phyloP scores from a whole-genome alignment of 2,797 vertebrate genomes.

The Pachyuromys duprasi region DNA sequence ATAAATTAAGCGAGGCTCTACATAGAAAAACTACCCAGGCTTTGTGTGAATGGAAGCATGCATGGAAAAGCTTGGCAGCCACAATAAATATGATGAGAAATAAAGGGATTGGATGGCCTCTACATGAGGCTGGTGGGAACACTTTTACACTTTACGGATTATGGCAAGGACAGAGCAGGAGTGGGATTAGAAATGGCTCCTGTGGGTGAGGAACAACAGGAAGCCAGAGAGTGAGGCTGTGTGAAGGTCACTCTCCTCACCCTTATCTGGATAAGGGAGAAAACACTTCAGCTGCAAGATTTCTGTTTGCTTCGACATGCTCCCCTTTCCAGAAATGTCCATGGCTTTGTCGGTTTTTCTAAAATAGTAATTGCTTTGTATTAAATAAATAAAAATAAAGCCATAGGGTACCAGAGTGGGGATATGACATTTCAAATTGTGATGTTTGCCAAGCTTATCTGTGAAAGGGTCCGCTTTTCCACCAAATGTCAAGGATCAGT shows the following conservation, averaged over 20 bases:
- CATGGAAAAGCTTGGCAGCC: slow-evolving; percentile 39
- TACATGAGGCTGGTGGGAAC: not conserved
- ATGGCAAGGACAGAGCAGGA: slow-evolving; percentile 1
- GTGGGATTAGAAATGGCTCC: not conserved
- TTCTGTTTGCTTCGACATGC: not conserved
- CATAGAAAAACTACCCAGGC: slow-evolving; percentile 66
- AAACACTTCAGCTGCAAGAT: not conserved
- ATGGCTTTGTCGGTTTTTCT: not conserved
- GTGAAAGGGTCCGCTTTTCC: slow-evolving; percentile 78
- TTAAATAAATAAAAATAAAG: slow-evolving; percentile 71
- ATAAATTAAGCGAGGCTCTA: slow-evolving; percentile 73
- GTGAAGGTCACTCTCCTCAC: not conserved
- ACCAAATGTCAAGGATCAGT: slow-evolving; percentile 81
- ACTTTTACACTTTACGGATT: slow-evolving; percentile 54
- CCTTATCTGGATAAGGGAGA: not conserved
- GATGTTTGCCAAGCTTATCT: slow-evolving; percentile 80
- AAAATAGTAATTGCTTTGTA: slow-evolving; percentile 68
- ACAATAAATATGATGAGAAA: slow-evolving; percentile 33
- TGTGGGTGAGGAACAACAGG: not conserved
- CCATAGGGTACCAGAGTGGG: slow-evolving; percentile 54
- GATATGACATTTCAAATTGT: slow-evolving; percentile 85
- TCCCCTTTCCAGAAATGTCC: slow-evolving; percentile 27
- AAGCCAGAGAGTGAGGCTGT: not conserved
- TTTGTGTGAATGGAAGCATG: slow-evolving; percentile 64
- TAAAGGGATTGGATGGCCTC: slow-evolving; percentile 55